A percentile compares a stretch with the other conserved stretches of the same genome.
These are phyloP conservation scores for Limnothrissa miodon DNA, from an alignment of 2,113 vertebrate genomes.

Conservation along the genomic window DNA sequence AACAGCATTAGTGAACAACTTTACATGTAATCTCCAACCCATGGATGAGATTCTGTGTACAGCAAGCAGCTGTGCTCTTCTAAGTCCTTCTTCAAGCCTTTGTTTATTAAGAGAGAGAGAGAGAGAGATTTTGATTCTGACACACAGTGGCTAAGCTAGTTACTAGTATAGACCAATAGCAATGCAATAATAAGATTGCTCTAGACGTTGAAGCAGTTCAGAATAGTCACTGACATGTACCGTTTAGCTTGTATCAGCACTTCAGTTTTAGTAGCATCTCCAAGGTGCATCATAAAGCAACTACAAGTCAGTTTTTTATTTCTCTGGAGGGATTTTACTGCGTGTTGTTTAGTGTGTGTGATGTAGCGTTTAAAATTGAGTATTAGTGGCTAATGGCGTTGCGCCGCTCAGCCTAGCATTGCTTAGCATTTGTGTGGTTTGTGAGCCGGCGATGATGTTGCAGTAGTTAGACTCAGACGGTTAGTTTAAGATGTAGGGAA, in stretches of 20 bases:
- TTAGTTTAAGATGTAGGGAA: neutral
- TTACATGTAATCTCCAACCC: too few relatives aligned
- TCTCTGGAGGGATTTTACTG: neutral
- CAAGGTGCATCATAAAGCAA: neutral
- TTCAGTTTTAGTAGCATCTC: neutral
- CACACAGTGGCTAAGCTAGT: neutral
- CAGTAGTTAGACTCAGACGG: neutral
- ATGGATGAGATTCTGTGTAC: too few relatives aligned
- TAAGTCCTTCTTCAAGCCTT: neutral
- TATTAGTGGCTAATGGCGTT: too few relatives aligned
- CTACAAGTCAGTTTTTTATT: neutral
- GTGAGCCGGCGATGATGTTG: neutral
- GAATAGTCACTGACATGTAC: neutral
- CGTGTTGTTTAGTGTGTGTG: neutral
- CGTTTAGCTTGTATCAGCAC: neutral
- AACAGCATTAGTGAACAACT: too few relatives aligned
- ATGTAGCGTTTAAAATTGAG: neutral
- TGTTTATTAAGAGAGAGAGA: too few relatives aligned
- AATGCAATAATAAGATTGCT: neutral
- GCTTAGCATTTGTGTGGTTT: neutral
- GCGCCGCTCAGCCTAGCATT: neutral
- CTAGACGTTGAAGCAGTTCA: neutral
- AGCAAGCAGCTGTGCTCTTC: neutral
- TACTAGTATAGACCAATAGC: neutral
- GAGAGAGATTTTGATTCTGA: neutral